Percentiles rank a stretch among this genome's conserved stretches.
Evolutionary conservation across 2,888 invertebrate species (phyloP).

Genomic region (Macrophya annulata): DNA sequence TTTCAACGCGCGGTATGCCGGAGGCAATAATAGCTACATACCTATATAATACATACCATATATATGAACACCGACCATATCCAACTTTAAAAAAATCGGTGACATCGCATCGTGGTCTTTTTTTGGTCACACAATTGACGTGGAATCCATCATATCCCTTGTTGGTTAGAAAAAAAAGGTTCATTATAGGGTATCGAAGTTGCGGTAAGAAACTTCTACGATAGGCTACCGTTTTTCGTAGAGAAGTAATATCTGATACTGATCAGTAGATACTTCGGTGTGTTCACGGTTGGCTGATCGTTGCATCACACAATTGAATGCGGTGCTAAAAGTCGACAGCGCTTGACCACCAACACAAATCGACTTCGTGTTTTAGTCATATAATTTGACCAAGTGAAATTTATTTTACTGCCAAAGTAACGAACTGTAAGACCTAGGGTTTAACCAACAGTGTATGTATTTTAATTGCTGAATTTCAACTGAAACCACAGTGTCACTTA

Average conservation of each 20-base stretch:
- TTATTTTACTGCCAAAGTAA: conserved; percentile 33
- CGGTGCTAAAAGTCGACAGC: conserved; percentile 30
- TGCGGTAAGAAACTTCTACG: not conserved
- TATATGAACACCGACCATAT: no score
- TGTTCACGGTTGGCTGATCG: conserved; percentile 37
- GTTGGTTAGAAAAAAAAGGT: not conserved
- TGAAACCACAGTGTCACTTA: not conserved
- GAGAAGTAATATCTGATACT: not conserved
- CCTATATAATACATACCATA: no score
- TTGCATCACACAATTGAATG: conserved; percentile 47
- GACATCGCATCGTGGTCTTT: no score
- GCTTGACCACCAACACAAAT: not conserved
- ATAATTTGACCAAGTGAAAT: conserved; percentile 22
- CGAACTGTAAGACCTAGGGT: not conserved
- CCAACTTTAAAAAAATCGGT: no score
- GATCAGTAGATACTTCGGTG: conserved; percentile 31
- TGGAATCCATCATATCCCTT: not conserved
- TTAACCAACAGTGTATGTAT: not conserved
- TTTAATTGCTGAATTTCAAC: conserved; percentile 16
- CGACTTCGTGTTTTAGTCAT: conserved; percentile 3
- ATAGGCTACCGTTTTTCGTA: not conserved
- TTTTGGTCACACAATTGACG: no score
- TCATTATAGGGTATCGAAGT: not conserved
- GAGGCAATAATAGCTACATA: no score
- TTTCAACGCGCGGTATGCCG: no score